Conservation (phyloP, 2,113 vertebrate species). For the Channa maculata region DNA sequence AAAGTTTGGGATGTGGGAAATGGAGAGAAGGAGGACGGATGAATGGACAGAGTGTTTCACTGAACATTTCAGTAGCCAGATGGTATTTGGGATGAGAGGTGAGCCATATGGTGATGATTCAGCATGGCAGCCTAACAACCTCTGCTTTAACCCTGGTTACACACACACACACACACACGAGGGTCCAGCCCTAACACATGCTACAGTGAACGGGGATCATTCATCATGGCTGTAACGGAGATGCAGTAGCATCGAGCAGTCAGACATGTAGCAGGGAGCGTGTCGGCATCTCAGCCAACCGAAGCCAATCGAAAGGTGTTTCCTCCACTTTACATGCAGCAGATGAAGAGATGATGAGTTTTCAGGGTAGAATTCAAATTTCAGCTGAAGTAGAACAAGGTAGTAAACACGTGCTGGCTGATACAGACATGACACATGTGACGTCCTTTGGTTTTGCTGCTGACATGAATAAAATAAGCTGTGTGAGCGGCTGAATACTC, state of each 20-base stretch:
- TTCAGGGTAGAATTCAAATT: too few species aligned
- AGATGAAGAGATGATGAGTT: too few species aligned
- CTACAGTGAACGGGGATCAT: conserved; percentile 42
- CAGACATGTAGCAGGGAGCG: conserved; percentile 25
- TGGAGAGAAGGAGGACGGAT: not conserved
- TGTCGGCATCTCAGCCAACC: not conserved
- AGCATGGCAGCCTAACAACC: conserved; percentile 49
- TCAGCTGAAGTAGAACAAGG: too few species aligned
- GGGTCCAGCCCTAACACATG: conserved; percentile 48
- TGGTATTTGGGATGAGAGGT: conserved; percentile 37
- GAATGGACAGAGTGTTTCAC: not conserved
- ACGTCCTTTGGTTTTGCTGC: too few species aligned
- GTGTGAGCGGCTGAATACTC: too few species aligned
- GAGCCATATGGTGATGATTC: conserved; percentile 55
- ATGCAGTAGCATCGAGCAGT: conserved; percentile 32
- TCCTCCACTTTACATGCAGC: too few species aligned
- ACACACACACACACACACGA: conserved; percentile 4
- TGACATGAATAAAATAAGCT: too few species aligned
- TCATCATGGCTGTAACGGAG: conserved; percentile 52
- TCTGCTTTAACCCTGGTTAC: conserved; percentile 35
- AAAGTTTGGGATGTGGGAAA: not conserved
- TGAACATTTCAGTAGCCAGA: conserved; percentile 27
- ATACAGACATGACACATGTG: too few species aligned
- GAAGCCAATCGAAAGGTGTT: not conserved
- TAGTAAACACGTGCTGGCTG: too few species aligned